Conservation (phyloP, 53 echinoderm and acorn worm species). For the Hippasteria phrygiana region DNA sequence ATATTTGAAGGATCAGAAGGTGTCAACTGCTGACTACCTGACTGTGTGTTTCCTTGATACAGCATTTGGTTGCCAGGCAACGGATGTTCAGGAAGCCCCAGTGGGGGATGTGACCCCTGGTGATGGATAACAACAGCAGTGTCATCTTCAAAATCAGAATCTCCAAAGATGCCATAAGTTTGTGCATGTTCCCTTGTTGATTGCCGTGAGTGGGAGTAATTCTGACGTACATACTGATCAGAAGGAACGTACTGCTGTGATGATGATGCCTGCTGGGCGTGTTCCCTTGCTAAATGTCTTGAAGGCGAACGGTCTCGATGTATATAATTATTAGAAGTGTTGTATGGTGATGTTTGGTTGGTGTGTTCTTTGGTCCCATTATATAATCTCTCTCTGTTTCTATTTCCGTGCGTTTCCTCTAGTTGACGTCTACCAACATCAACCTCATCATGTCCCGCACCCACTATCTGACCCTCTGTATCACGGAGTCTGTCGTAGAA, state of each 20-base stretch:
- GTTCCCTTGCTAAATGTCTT: not conserved
- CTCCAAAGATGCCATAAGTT: conserved; percentile 73
- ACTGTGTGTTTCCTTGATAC: not conserved
- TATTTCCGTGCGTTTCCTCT: not conserved
- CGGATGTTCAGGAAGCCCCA: conserved; percentile 14
- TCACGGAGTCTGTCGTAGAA: conserved; percentile 15
- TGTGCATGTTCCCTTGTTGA: conserved; percentile 14
- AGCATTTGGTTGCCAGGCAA: conserved; percentile 37
- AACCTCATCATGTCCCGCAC: conserved; percentile 9
- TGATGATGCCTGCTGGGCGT: not conserved
- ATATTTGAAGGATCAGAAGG: conserved; percentile 22
- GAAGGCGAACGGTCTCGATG: not conserved
- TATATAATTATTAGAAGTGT: not conserved
- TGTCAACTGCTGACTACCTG: not conserved
- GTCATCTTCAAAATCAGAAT: conserved; percentile 58
- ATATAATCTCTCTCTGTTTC: not conserved
- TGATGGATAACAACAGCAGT: conserved; percentile 26
- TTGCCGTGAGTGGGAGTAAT: not conserved
- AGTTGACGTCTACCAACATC: not conserved
- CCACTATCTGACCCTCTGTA: conserved; percentile 14
- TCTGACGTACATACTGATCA: not conserved
- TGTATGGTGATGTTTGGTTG: not conserved
- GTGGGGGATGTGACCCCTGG: not conserved
- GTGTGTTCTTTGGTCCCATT: not conserved
- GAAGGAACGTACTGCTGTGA: not conserved